These are phyloP conservation scores for Thunnus albacares DNA, from an alignment of 2,797 vertebrate genomes.

Conservation along the genomic window DNA sequence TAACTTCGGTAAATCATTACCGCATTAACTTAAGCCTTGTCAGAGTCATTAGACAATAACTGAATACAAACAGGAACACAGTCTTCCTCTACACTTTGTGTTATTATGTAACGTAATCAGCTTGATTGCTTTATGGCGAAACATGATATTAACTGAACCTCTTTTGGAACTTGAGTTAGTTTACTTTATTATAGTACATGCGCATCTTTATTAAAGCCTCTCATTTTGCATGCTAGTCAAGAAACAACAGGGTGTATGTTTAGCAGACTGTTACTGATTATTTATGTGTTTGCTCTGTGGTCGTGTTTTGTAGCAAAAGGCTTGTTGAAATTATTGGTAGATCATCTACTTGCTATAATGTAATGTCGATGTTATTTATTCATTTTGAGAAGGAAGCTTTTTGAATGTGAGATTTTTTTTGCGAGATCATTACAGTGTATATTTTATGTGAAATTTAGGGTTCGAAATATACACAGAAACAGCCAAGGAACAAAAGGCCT, in stretches of 20 bases:
- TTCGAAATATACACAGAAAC: too few species aligned
- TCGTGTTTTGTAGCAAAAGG: background rate
- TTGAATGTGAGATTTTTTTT: background rate
- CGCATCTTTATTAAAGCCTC: background rate
- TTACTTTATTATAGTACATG: background rate
- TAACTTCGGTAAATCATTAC: constrained; percentile 11
- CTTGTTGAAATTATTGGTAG: background rate
- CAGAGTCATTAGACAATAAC: background rate
- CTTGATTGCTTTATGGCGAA: background rate
- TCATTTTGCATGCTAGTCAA: background rate
- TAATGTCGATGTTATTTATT: too few species aligned
- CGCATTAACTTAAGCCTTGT: background rate
- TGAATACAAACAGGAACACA: background rate
- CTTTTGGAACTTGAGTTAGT: background rate
- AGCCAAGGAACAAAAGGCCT: too few species aligned
- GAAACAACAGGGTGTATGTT: too few species aligned
- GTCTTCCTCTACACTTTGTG: background rate
- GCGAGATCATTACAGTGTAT: background rate
- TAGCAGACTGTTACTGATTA: background rate
- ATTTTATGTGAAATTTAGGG: background rate
- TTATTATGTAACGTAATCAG: background rate
- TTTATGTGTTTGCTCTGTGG: too few species aligned
- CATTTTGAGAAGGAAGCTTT: background rate
- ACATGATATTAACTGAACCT: background rate
- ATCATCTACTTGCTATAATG: too few species aligned